A percentile compares a stretch with the other conserved stretches of the same genome.
These are phyloP conservation scores for Mayetiola destructor DNA, from an alignment of 2,888 invertebrate species.

Conservation along the genomic window DNA sequence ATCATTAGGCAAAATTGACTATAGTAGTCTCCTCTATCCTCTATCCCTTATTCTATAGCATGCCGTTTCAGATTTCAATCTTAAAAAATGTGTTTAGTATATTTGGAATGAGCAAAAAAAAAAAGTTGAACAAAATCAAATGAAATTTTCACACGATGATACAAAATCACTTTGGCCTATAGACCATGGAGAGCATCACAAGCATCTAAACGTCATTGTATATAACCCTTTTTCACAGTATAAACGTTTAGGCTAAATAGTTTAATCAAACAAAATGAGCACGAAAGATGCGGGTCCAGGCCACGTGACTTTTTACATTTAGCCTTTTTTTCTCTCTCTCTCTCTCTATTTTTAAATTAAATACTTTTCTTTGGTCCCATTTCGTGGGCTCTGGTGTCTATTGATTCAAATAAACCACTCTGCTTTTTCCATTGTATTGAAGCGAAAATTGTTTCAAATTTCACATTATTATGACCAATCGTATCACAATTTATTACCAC, in stretches of 20 bases:
- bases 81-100: too few relatives aligned
- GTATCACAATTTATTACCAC: constrained; percentile 5
- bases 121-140: background rate
- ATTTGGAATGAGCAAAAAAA: background rate
- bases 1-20: too few relatives aligned
- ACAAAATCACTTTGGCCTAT: background rate
- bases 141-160: constrained; percentile 7
- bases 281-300: constrained; percentile 1
- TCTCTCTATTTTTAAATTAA: background rate
- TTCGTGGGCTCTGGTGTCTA: too few relatives aligned
- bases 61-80: background rate
- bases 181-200: too few relatives aligned
- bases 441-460: constrained; percentile 7
- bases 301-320: constrained; percentile 5
- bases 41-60: too few relatives aligned
- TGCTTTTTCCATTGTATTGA: too few relatives aligned
- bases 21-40: too few relatives aligned
- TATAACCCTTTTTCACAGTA: background rate
- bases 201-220: too few relatives aligned
- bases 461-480: constrained; percentile 12
- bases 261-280: background rate
- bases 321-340: background rate
- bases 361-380: too few relatives aligned
- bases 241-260: background rate
- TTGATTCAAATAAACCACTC: too few relatives aligned